These are phyloP conservation scores for Lottia gigantea DNA, from an alignment of 2,888 invertebrate genomes.

Conservation along the genomic window DNA sequence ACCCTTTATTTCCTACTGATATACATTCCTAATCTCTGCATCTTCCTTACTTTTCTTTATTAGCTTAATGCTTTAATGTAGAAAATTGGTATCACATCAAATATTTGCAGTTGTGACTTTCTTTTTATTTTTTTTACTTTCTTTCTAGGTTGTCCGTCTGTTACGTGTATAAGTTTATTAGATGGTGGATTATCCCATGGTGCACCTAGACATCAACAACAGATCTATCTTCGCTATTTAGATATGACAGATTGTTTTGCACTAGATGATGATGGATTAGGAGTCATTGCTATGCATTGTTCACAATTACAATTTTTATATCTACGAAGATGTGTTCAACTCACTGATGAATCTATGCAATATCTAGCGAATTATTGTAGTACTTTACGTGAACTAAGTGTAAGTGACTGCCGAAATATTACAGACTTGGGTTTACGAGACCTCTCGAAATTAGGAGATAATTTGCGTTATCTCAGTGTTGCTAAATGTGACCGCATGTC, in stretches of 20 bases:
- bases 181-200: slow-evolving; percentile 61
- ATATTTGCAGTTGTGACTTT: too few species aligned
- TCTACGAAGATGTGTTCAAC: slow-evolving; percentile 86
- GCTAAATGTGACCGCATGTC: slow-evolving; percentile 86
- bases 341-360: slow-evolving; percentile 92
- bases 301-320: slow-evolving; percentile 88
- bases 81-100: too few species aligned
- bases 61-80: too few species aligned
- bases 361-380: slow-evolving; percentile 90
- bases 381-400: slow-evolving; percentile 81
- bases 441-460: slow-evolving; percentile 85
- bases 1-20: too few species aligned
- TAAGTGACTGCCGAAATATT: slow-evolving; percentile 89
- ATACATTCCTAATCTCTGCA: too few species aligned
- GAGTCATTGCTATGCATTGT: slow-evolving; percentile 86
- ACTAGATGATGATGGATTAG: slow-evolving; percentile 85
- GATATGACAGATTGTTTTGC: slow-evolving; percentile 90
- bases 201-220: slow-evolving; percentile 61
- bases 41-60: too few species aligned
- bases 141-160: slow-evolving; percentile 77
- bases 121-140: not conserved
- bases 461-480: slow-evolving; percentile 90
- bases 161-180: slow-evolving; percentile 77
- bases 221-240: slow-evolving; percentile 83
- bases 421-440: slow-evolving; percentile 91